phyloP scores from a whole-genome alignment of 1,140 invertebrate species.

The Drosophila albomicans region DNA sequence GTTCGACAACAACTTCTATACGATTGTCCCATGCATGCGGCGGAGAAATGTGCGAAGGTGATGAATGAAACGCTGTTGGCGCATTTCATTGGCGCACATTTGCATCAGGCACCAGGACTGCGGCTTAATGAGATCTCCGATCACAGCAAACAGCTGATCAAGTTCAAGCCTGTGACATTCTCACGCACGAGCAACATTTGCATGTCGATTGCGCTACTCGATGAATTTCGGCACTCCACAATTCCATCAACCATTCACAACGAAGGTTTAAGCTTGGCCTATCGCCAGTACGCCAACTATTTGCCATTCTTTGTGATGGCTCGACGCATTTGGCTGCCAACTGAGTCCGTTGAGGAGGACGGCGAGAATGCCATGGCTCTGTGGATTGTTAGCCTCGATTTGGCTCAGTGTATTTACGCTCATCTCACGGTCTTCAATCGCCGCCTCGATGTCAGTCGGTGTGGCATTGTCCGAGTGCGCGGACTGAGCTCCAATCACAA shows the following conservation, averaged over 20 bases:
- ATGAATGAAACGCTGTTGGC: slow-evolving; percentile 19
- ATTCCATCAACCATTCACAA: neutral
- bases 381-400: slow-evolving; percentile 26
- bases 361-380: slow-evolving; percentile 37
- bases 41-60: slow-evolving; percentile 7
- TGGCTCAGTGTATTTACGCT: too few species aligned
- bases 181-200: slow-evolving; percentile 26
- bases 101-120: neutral
- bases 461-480: too few species aligned
- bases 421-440: too few species aligned
- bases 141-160: slow-evolving; percentile 33
- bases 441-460: too few species aligned
- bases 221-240: neutral
- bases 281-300: neutral
- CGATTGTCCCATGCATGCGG: slow-evolving; percentile 21
- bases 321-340: slow-evolving; percentile 24
- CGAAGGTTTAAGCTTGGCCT: accelerated
- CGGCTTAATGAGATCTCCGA: slow-evolving; percentile 26
- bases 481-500: too few species aligned
- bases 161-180: slow-evolving; percentile 36
- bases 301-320: slow-evolving; percentile 57
- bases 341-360: neutral
- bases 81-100: slow-evolving; percentile 35
- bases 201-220: slow-evolving; percentile 35
- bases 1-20: neutral